Evolutionary conservation across 2,113 vertebrate species (phyloP).

Genomic region (Mionectes macconnelli): DNA sequence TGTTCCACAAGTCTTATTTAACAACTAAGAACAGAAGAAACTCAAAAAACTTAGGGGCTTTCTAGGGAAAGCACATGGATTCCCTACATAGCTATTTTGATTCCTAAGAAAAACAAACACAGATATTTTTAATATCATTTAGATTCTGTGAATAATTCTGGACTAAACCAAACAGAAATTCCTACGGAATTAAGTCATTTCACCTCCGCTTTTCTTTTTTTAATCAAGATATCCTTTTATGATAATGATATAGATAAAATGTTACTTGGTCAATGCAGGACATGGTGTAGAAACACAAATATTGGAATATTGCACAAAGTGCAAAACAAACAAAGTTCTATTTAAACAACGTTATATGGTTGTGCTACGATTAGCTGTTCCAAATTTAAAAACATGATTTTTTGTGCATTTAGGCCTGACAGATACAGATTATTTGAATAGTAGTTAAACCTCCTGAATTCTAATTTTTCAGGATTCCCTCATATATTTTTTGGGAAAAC

Average conservation of each 20-base stretch:
- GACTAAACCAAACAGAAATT: neutral
- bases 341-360: neutral
- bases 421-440: neutral
- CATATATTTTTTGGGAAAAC: neutral
- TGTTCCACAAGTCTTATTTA: neutral
- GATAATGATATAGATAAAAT: neutral
- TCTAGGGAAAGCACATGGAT: neutral
- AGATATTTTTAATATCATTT: neutral
- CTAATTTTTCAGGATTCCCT: neutral
- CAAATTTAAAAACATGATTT: neutral
- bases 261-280: neutral
- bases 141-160: neutral
- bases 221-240: neutral
- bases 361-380: neutral
- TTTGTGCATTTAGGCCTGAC: neutral
- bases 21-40: neutral
- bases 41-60: neutral
- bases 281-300: neutral
- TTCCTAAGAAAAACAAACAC: neutral
- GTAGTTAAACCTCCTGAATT: neutral
- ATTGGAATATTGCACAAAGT: neutral
- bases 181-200: neutral
- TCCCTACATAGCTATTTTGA: neutral
- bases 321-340: neutral
- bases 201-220: neutral